Evolutionary conservation across 2,888 invertebrate genomes (phyloP), one percentile per base, ranked within the genome.

Genomic region (Mythimna lalbum): DNA sequence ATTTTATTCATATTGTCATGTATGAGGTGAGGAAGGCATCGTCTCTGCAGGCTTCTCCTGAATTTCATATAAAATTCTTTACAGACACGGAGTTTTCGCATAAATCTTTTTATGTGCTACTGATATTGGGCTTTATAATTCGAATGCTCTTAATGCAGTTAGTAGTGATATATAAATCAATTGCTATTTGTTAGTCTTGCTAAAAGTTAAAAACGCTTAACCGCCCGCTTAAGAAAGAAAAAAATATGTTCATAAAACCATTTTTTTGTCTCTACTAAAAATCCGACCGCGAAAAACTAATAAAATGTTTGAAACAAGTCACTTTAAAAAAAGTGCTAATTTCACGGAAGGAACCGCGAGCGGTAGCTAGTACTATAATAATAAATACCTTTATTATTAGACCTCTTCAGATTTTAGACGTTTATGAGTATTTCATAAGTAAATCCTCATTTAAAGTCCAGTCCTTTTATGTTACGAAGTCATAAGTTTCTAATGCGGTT

Each of bases 1-100:
- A 93, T 94, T 93, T 94, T 94, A 94, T 94, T 94, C 94, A 94
- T 93, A 90, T 88, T 88, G 86, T 89, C 87, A 81, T 88, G 88
- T 90, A 90, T 89, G 87, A 91, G 89, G 88, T 89, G 87, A 84
- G 69, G 86, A 80, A 82, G 82, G 80, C 85, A 82, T 87, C 74
- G 60, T 78, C 72, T 76, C 83, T 85, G 84, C 86, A 82, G 86
- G 81, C 82, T 86, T 86, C 63, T 68, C 60, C 80, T 78, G 73
- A 79, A 86, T 84, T 89, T 88, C 81, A 87, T 88, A 89, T 87
- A 80, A 88, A 89, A 88, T 82, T 88, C 85, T 85, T 86, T 84
- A 85, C 77, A 86, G 71, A 77, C 71, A 75, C 73, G 56, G 73
- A 77, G 80, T 86, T 84, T 87, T 85, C 84, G 55, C 83, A 84